Base-by-base conservation (phyloP, 2,888 invertebrate species). In the Diachrysia chrysitis region DNA sequence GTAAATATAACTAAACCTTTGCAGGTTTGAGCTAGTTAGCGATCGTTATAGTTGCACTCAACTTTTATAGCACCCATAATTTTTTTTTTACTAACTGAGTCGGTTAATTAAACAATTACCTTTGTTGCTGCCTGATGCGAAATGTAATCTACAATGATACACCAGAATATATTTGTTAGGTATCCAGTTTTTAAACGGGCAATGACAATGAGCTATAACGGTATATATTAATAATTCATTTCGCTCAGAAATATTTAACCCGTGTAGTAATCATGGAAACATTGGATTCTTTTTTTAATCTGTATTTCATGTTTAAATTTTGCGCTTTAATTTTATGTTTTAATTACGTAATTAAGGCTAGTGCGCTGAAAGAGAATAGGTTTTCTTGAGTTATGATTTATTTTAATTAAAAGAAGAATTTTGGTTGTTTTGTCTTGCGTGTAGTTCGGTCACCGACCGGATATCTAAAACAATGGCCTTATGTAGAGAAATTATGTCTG, bases 91-190 rank as follows among this genome's bases (percentile, higher is more conserved):
- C 71, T 71, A 60, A 66, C 69, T 77, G 58, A 58, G 71, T 74
- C 69, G 79, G 77, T 81, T 82, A 82, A 83, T 83, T 81, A 83
- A 82, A 81, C 83, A 75, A 81, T 83, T 79, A 81, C 63, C 64
- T 70, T 76, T 78, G 83, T 81, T 76, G 25, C 71, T 71, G 66
- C 65, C 58, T 71, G 66, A 67, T 67, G 73, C 23, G 57, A 53
- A 76, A 51, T 71, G 73, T 60, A 73, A 66, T 74, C 74, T 54
- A 69, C 66, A 73, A 56, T 19, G 58, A 19, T 66, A 68, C 67
- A 61, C 63, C 55, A 63, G 32, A 58, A 60, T 75, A 58, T 9
- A 69, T 54, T 25, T n/a, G 21, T 53, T 16, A 23, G 4, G 61
- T 56, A 62, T 58, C 48, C 58, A 55, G 48, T 73, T 61, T 75